Conservation (phyloP, 2,113 vertebrate species). For the Colaptes auratus region DNA sequence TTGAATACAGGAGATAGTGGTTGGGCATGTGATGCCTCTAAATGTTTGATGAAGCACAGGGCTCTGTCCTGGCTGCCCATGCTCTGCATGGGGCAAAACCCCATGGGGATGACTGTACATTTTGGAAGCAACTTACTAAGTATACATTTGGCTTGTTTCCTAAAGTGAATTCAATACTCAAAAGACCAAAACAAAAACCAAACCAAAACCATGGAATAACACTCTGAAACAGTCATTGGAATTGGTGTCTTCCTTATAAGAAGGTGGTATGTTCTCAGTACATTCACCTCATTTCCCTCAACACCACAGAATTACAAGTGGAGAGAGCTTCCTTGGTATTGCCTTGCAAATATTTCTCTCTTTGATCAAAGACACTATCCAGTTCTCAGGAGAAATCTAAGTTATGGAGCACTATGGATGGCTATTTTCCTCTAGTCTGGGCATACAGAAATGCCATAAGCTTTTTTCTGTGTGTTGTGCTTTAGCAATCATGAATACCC, state of each 20-base stretch:
- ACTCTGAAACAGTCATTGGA: background rate
- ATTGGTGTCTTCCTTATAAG: background rate
- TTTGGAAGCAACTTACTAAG: background rate
- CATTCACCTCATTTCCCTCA: background rate
- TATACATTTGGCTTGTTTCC: background rate
- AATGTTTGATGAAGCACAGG: slow-evolving; percentile 21
- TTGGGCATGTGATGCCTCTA: slow-evolving; percentile 2
- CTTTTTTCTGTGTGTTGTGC: background rate
- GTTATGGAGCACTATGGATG: background rate
- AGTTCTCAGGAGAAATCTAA: background rate
- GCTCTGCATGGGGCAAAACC: too few species aligned
- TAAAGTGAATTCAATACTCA: background rate
- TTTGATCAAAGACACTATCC: background rate
- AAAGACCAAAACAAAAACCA: background rate
- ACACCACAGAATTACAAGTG: background rate
- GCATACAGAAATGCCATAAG: background rate
- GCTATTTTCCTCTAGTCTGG: background rate
- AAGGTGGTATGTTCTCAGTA: background rate
- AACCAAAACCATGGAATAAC: background rate
- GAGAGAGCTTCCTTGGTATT: background rate
- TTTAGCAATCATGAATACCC: background rate
- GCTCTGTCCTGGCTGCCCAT: background rate
- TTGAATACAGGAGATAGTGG: background rate
- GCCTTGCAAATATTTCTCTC: background rate
- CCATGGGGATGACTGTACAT: too few species aligned